These are phyloP conservation scores for Alethe diademata DNA, from an alignment of 2,113 vertebrate genomes.

Conservation along the genomic window DNA sequence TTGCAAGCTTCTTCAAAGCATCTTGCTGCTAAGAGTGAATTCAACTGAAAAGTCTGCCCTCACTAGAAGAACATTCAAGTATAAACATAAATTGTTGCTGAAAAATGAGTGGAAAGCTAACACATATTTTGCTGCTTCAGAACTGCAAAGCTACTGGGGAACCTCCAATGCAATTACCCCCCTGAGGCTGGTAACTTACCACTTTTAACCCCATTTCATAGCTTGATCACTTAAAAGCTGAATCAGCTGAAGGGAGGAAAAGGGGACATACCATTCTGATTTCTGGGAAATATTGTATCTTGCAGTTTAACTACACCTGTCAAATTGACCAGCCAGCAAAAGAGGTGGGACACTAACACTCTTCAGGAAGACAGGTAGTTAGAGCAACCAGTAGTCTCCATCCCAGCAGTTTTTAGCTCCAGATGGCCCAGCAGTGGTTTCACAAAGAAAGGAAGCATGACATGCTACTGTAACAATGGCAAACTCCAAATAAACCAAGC, in stretches of 20 bases:
- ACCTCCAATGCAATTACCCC: not conserved
- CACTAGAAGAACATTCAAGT: constrained; percentile 30
- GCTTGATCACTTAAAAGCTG: not conserved
- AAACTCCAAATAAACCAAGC: not conserved
- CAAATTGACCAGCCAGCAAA: not conserved
- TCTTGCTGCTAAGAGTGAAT: constrained; percentile 48
- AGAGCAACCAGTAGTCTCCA: not conserved
- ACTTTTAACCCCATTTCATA: not conserved
- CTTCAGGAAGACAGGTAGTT: rapidly evolving
- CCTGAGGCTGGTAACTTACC: rapidly evolving
- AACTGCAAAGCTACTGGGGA: not conserved
- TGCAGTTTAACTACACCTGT: not conserved
- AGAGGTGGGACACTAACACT: not conserved
- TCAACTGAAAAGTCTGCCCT: constrained; percentile 2
- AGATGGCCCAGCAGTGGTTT: not conserved
- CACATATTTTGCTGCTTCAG: not conserved
- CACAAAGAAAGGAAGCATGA: not conserved
- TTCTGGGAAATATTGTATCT: not conserved
- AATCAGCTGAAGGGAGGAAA: not conserved
- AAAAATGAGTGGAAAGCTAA: constrained; percentile 21
- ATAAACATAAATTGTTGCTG: constrained; percentile 26
- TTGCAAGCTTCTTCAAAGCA: constrained; percentile 40
- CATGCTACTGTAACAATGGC: not conserved
- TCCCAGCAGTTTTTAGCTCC: not conserved
- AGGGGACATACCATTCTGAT: not conserved